Percentiles rank a stretch among this genome's conserved stretches.
phyloP scores from a whole-genome alignment of 2,888 invertebrate genomes.

The Cheilosia scutellata region DNA sequence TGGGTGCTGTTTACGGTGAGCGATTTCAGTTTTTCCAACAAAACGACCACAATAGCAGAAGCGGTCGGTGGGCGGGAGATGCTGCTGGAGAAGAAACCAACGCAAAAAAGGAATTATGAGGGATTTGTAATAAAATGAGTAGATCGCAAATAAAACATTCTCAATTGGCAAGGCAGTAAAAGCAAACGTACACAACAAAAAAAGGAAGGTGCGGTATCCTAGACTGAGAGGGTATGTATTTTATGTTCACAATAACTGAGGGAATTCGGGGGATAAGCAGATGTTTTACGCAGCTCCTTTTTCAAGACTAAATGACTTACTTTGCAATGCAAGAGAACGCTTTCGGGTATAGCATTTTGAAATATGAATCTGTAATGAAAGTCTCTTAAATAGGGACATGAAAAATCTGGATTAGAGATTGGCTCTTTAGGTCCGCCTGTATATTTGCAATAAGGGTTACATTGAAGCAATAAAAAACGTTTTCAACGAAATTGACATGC shows the following conservation, averaged over 20 bases:
- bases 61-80: background rate
- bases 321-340: slow-evolving; percentile 3
- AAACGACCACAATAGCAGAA: background rate
- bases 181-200: slow-evolving; percentile 1
- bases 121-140: slow-evolving; percentile 72
- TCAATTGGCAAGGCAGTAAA: slow-evolving; percentile 60
- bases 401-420: slow-evolving; percentile 32
- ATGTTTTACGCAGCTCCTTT: slow-evolving; percentile 42
- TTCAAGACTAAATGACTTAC: slow-evolving; percentile 21
- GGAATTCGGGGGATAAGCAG: slow-evolving; percentile 50
- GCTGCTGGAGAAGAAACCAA: slow-evolving; percentile 33
- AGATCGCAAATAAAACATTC: slow-evolving; percentile 69
- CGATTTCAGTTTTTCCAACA: slow-evolving; percentile 34
- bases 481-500: background rate
- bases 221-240: slow-evolving; percentile 31
- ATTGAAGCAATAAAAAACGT: slow-evolving; percentile 9
- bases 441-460: slow-evolving; percentile 23
- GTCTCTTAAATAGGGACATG: slow-evolving; percentile 33
- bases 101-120: slow-evolving; percentile 61
- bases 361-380: slow-evolving; percentile 34
- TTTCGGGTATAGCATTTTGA: slow-evolving; percentile 1
- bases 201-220: slow-evolving; percentile 27
- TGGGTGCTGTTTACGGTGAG: slow-evolving; percentile 55
- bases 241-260: slow-evolving; percentile 57
- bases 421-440: slow-evolving; percentile 29